phyloP scores from a whole-genome alignment of 2,797 vertebrate species.

The Cyprinella venusta region DNA sequence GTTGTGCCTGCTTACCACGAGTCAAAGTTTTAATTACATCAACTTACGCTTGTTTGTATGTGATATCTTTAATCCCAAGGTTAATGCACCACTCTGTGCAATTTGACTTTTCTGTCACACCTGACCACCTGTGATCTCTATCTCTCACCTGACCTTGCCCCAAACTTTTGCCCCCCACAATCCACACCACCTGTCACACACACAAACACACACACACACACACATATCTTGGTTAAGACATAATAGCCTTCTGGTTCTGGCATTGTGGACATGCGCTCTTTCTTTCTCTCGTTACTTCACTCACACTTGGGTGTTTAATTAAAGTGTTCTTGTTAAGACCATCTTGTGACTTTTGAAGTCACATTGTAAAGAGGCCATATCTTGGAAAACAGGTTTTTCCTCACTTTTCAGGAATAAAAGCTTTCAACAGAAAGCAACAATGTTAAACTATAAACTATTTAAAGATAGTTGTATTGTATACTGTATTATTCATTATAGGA shows the following conservation, averaged over 20 bases:
- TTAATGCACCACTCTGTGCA: slow-evolving; percentile 47
- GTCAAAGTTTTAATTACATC: neutral
- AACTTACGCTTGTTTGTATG: slow-evolving; percentile 25
- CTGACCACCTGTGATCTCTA: slow-evolving; percentile 36
- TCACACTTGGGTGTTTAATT: slow-evolving; percentile 22
- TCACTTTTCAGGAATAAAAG: neutral
- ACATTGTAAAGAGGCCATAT: neutral
- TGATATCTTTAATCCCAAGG: slow-evolving; percentile 50
- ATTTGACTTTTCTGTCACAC: slow-evolving; percentile 37
- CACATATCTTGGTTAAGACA: slow-evolving; percentile 18
- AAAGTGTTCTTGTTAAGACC: neutral
- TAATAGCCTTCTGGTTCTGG: slow-evolving; percentile 42
- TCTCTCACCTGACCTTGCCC: slow-evolving; percentile 41
- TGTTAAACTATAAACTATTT: neutral
- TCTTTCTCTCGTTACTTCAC: neutral
- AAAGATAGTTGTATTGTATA: neutral
- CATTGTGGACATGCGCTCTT: neutral
- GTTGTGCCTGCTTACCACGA: slow-evolving; percentile 6
- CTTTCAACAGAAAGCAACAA: neutral
- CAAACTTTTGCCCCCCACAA: slow-evolving; percentile 44
- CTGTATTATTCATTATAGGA: neutral
- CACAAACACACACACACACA: slow-evolving; percentile 6
- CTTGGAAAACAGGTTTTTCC: neutral
- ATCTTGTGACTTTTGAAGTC: neutral
- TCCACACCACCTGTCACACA: slow-evolving; percentile 45